phyloP scores from a whole-genome alignment of 2,113 vertebrate genomes.

The Salvelinus fontinalis region DNA sequence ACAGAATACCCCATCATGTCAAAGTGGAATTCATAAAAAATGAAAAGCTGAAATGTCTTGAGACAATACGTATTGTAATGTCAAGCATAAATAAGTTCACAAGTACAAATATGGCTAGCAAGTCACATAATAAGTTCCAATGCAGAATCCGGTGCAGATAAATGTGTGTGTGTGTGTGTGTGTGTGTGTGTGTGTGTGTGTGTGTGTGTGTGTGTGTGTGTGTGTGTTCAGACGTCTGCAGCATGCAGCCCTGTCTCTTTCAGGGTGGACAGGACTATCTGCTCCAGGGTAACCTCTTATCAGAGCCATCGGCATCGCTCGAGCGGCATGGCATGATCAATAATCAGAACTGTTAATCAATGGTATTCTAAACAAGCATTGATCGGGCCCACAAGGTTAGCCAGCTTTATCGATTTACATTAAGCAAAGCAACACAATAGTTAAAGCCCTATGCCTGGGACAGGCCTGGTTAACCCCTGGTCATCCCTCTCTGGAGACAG shows the following conservation, averaged over 20 bases:
- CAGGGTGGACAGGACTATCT: conserved; percentile 54
- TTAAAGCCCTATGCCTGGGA: conserved; percentile 62
- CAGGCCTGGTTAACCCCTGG: conserved; percentile 46
- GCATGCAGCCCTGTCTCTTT: conserved; percentile 7
- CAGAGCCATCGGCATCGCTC: conserved; percentile 74
- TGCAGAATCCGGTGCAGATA: background rate
- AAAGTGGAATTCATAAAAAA: too few relatives aligned
- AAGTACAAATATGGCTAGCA: too few relatives aligned
- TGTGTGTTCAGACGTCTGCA: conserved; percentile 9
- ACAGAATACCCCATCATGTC: too few relatives aligned
- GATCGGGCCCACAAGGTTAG: conserved; percentile 78
- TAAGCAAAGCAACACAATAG: conserved; percentile 77
- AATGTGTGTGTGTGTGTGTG: conserved; percentile 1
- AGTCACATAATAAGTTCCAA: too few relatives aligned
- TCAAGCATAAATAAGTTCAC: too few relatives aligned
- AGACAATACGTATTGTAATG: too few relatives aligned
- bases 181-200: conserved; percentile 8
- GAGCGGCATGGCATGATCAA: conserved; percentile 77
- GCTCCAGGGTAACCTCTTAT: conserved; percentile 71
- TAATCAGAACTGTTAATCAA: conserved; percentile 84
- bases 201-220: too few relatives aligned
- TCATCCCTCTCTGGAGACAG: conserved; percentile 33
- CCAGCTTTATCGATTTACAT: conserved; percentile 79
- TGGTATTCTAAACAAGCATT: conserved; percentile 82
- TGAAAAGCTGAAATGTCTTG: too few relatives aligned